phyloP scores from a whole-genome alignment of 2,113 vertebrate genomes.

The Pleuronectes platessa region DNA sequence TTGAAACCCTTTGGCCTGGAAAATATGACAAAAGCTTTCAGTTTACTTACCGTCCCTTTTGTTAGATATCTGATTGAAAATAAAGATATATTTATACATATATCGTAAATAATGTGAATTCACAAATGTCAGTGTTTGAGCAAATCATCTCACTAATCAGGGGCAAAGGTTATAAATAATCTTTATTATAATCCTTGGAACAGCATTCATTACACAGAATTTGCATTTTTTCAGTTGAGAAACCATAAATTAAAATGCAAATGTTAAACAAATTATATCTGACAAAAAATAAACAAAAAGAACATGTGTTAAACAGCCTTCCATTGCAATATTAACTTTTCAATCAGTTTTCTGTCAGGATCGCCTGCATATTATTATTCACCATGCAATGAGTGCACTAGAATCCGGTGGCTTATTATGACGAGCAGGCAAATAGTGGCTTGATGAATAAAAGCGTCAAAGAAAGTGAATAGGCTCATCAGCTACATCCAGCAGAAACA shows the following conservation, averaged over 20 bases:
- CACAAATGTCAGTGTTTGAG: neutral
- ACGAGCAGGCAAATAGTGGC: slow-evolving; percentile 26
- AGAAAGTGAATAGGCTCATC: slow-evolving; percentile 22
- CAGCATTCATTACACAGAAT: slow-evolving; percentile 80
- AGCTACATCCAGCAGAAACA: slow-evolving; percentile 4
- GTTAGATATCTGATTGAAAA: too few species aligned
- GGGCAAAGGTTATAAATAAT: slow-evolving; percentile 80
- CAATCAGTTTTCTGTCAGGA: slow-evolving; percentile 43
- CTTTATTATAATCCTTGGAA: slow-evolving; percentile 85
- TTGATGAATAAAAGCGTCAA: slow-evolving; percentile 33
- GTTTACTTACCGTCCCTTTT: too few species aligned
- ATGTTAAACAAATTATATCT: slow-evolving; percentile 49
- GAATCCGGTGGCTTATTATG: slow-evolving; percentile 28
- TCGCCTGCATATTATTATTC: slow-evolving; percentile 41
- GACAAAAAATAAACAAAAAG: slow-evolving; percentile 25
- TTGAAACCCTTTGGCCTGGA: too few species aligned
- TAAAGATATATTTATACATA: too few species aligned
- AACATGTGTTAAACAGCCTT: slow-evolving; percentile 35
- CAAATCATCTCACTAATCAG: slow-evolving; percentile 30
- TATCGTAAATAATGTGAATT: neutral
- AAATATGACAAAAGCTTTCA: neutral
- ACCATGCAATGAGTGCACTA: slow-evolving; percentile 57
- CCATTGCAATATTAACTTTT: slow-evolving; percentile 14
- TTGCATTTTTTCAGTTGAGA: slow-evolving; percentile 74
- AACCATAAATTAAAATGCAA: slow-evolving; percentile 49